Evolutionary conservation across 2,797 vertebrate species (phyloP).

Genomic region (Phalanger gymnotis): DNA sequence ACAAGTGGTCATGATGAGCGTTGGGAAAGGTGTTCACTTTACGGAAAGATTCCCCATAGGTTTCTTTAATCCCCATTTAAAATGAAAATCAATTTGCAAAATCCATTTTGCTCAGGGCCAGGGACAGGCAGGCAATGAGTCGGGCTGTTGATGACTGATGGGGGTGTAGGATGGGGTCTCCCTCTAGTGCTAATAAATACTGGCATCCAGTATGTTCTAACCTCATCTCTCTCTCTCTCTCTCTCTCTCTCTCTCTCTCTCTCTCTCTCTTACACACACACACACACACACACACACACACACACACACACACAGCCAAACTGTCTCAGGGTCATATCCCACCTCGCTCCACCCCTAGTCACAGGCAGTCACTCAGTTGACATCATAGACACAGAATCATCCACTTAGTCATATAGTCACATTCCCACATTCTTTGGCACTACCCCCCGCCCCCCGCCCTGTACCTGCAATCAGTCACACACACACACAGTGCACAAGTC

Average conservation of each 20-base stretch:
- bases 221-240: no score
- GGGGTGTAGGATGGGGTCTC: neutral
- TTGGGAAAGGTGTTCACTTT: neutral
- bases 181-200: neutral
- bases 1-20: neutral
- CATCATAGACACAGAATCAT: neutral
- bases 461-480: neutral
- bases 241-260: no score
- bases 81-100: neutral
- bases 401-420: neutral
- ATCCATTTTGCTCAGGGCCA: neutral
- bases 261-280: no score
- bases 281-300: neutral
- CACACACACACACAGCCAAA: constrained; percentile 9
- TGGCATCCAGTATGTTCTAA: neutral
- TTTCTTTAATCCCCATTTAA: neutral
- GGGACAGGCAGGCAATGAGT: neutral
- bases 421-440: neutral
- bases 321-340: neutral
- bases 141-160: neutral
- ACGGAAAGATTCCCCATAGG: neutral
- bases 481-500: constrained; percentile 2
- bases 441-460: neutral
- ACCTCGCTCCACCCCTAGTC: neutral
- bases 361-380: neutral